Evolutionary conservation across 2,888 invertebrate genomes (phyloP).

Genomic region (Drosophila pseudotakahashii): DNA sequence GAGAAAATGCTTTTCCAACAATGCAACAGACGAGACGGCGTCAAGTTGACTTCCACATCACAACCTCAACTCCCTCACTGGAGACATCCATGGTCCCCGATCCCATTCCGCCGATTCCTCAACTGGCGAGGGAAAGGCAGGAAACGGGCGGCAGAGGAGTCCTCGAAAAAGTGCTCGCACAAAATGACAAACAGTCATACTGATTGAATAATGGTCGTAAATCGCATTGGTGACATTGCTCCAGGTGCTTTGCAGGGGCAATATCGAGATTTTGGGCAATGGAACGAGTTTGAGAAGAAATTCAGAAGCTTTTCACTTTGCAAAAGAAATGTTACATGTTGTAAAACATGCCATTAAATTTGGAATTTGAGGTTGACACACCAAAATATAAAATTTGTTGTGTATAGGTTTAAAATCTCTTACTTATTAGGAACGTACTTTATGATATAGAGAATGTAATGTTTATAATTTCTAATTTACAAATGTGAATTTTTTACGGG

Average conservation of each 20-base stretch:
- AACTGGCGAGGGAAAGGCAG: neutral
- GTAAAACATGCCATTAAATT: neutral
- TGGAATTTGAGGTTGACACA: neutral
- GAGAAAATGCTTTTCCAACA: slow-evolving; percentile 63
- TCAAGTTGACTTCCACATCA: slow-evolving; percentile 70
- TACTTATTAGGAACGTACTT: too few species aligned
- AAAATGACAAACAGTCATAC: slow-evolving; percentile 81
- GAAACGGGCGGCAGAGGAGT: slow-evolving; percentile 12
- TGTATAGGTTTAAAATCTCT: neutral
- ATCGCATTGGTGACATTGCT: slow-evolving; percentile 78
- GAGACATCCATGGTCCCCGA: slow-evolving; percentile 14
- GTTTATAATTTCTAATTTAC: too few species aligned
- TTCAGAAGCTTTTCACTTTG: neutral
- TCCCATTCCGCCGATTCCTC: slow-evolving; percentile 1
- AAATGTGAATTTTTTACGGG: too few species aligned
- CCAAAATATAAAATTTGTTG: neutral
- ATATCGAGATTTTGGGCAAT: slow-evolving; percentile 22
- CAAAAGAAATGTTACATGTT: neutral
- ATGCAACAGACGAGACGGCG: slow-evolving; percentile 79
- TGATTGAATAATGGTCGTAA: slow-evolving; percentile 80
- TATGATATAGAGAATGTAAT: too few species aligned
- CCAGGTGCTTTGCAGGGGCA: slow-evolving; percentile 33
- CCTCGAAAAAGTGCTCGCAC: slow-evolving; percentile 56
- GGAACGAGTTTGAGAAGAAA: neutral
- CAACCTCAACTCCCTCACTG: slow-evolving; percentile 24